phyloP scores from a whole-genome alignment of 2,113 vertebrate genomes.

The Paralichthys olivaceus region DNA sequence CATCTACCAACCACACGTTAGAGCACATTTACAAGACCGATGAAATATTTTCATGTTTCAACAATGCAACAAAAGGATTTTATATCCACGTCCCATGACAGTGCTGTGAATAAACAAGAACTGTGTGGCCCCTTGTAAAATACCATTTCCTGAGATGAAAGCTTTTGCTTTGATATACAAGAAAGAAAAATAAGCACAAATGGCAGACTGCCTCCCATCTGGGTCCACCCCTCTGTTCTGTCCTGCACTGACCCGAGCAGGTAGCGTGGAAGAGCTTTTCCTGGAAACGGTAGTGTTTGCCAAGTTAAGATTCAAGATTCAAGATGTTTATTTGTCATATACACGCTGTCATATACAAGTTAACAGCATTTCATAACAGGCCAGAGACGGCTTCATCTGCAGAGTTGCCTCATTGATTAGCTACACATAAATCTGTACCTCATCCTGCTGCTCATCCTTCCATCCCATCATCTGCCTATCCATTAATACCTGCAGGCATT shows the following conservation, averaged over 20 bases:
- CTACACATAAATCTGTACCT: constrained; percentile 13
- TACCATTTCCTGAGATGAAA: no score
- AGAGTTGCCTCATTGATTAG: constrained; percentile 20
- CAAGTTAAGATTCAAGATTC: no score
- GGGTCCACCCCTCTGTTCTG: constrained; percentile 5
- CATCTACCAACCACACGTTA: no score
- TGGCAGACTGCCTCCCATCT: constrained; percentile 26
- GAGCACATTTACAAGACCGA: no score
- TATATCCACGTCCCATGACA: no score
- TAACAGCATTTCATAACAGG: constrained; percentile 1
- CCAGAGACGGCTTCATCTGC: constrained; percentile 20
- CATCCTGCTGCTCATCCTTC: neutral
- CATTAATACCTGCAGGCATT: constrained; percentile 5
- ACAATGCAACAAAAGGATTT: no score
- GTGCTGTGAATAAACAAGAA: no score
- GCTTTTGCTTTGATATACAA: no score
- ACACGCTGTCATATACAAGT: no score
- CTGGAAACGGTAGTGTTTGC: neutral
- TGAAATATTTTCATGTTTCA: no score
- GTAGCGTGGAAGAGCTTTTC: constrained; percentile 11
- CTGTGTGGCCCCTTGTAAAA: no score
- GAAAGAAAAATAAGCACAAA: neutral
- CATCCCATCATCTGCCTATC: constrained; percentile 13
- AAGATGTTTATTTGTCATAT: no score
- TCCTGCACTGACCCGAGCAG: constrained; percentile 16